Base-by-base conservation (phyloP, 1,140 invertebrate species). In the Araneus ventricosus region DNA sequence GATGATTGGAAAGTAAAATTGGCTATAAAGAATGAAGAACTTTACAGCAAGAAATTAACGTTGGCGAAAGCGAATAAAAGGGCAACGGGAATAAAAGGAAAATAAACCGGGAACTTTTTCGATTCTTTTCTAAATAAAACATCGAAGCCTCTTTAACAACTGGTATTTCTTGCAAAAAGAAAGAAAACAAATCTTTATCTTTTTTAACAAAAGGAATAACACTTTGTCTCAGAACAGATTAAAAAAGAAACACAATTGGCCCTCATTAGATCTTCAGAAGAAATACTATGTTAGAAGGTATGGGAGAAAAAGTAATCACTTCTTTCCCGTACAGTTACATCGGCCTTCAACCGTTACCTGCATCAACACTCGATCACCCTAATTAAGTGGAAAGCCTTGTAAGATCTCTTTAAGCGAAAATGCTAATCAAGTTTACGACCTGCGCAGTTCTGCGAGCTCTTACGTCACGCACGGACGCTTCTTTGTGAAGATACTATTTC, bases 321-420 rank as follows among this genome's bases (percentile, higher is more conserved):
- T 30, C n/a, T n/a, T 30, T 4, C 67, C 5, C 3, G 10, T 75
- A 75, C 34, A 20, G 10, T 34, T 30, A 75, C 67, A 75, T 34
- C 30, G 30, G 30, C 34, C 67, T 75, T 75, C 67, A 75, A 75
- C 67, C 67, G 27, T 75, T 75, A 75, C 67, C 67, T 75, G 67
- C 30, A 14, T 75, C 30, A 75, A 34, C 67, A 75, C 67, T 37
- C 30, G 67, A 75, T 75, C 10, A 14, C 67, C 30, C 67, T 34
- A 75, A 75, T 75, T 75, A 34, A 75, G 27, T 30, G 10, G 30
- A 75, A 75, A 75, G 34, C 67, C 67, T 34, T 75, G 27, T 1
- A 52, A 14, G 27, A 30, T 37, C 67, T 75, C 34, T n/a, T 30
- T 24, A n/a, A 34, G 17, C 30, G 67, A 75, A 30, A 30, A 75